Evolutionary conservation across 2,888 invertebrate genomes (phyloP).

Genomic region (Athalia cordata): DNA sequence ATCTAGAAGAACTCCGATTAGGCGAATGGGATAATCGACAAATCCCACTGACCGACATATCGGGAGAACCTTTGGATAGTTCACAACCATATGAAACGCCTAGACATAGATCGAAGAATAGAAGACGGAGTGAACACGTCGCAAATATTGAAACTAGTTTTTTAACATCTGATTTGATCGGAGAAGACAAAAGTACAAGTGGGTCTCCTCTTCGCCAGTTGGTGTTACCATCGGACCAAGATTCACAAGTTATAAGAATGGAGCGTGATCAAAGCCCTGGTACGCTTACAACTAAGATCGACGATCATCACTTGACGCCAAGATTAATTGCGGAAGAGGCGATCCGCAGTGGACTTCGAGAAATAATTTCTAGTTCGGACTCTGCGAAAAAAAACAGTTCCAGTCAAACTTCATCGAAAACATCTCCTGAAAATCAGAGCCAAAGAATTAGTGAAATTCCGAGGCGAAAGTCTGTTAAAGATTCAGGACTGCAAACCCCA

Average conservation of each 20-base stretch:
- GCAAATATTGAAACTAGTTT: neutral
- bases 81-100: slow-evolving; percentile 65
- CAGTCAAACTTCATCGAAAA: slow-evolving; percentile 45
- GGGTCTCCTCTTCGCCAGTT: neutral
- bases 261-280: neutral
- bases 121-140: neutral
- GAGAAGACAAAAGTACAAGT: neutral
- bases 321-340: slow-evolving; percentile 36
- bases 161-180: too few species aligned
- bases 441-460: slow-evolving; percentile 44
- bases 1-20: neutral
- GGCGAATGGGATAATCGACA: slow-evolving; percentile 3
- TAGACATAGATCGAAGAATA: slow-evolving; percentile 54
- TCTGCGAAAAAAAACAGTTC: slow-evolving; percentile 7
- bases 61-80: slow-evolving; percentile 65
- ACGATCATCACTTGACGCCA: slow-evolving; percentile 16
- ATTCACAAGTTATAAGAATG: neutral
- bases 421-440: slow-evolving; percentile 30
- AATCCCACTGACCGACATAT: neutral
- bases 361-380: slow-evolving; percentile 12
- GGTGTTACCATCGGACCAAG: neutral
- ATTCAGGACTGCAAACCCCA: slow-evolving; percentile 55
- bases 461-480: slow-evolving; percentile 56
- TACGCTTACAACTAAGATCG: neutral
- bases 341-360: slow-evolving; percentile 37